phyloP scores from a whole-genome alignment of 2,113 vertebrate species.

The Ardeotis arabs region DNA sequence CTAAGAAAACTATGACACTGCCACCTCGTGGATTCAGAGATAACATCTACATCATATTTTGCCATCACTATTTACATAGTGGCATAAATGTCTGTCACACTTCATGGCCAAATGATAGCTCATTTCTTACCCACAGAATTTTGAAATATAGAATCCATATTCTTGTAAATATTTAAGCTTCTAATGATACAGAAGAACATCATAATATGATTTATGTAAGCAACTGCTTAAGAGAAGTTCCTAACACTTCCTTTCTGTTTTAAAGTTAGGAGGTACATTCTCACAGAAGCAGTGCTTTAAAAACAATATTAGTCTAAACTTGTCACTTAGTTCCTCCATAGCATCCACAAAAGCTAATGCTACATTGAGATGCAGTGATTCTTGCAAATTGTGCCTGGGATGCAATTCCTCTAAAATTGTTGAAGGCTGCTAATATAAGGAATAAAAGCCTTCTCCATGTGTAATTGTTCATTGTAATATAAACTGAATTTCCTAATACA shows the following conservation, averaged over 20 bases:
- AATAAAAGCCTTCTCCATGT: background rate
- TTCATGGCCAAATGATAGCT: background rate
- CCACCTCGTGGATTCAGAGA: slow-evolving; percentile 72
- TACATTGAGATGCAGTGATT: background rate
- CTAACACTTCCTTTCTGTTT: background rate
- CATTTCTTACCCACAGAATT: background rate
- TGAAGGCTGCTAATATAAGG: background rate
- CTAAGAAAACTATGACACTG: slow-evolving; percentile 66
- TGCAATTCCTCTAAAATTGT: background rate
- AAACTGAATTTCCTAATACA: background rate
- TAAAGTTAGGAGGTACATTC: background rate
- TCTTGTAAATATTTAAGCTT: background rate
- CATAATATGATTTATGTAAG: background rate
- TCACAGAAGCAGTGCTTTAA: background rate
- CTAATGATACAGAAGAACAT: background rate
- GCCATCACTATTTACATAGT: background rate
- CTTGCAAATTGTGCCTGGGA: background rate
- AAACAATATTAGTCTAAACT: background rate
- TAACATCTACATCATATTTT: slow-evolving; percentile 41
- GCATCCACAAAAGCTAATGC: background rate
- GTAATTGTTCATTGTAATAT: background rate
- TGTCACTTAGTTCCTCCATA: background rate
- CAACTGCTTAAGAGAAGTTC: background rate
- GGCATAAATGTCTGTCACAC: background rate
- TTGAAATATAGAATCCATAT: background rate